Percentiles rank a stretch among this genome's conserved stretches.
These are phyloP conservation scores for Sinocyclocheilus grahami DNA, from an alignment of 2,113 vertebrate species.

Conservation along the genomic window DNA sequence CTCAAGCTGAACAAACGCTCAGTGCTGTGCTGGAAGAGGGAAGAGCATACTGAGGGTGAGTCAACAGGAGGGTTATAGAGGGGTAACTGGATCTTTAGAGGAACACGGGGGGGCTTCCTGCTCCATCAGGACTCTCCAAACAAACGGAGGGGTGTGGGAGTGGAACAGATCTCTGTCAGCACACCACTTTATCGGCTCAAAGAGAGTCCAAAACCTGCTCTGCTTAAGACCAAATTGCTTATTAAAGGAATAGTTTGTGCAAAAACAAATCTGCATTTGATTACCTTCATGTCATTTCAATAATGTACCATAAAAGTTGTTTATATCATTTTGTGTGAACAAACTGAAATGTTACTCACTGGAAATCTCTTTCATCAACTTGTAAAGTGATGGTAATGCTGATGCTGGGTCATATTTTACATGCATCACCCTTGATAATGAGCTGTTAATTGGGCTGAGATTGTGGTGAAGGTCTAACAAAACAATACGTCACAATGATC, in stretches of 20 bases:
- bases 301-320: background rate
- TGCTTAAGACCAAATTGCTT: background rate
- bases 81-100: conserved; percentile 52
- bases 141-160: conserved; percentile 37
- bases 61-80: conserved; percentile 43
- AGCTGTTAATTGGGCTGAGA: background rate
- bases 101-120: conserved; percentile 56
- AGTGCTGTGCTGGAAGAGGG: conserved; percentile 21
- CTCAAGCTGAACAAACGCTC: conserved; percentile 21
- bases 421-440: background rate
- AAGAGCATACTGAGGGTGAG: conserved; percentile 10
- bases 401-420: background rate
- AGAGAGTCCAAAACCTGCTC: conserved; percentile 37
- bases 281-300: background rate
- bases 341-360: background rate
- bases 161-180: conserved; percentile 33
- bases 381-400: background rate
- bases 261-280: background rate
- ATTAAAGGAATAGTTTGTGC: background rate
- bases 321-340: background rate
- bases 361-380: background rate
- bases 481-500: background rate
- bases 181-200: conserved; percentile 7
- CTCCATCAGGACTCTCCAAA: conserved; percentile 46
- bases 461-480: background rate